Evolutionary conservation across 2,113 vertebrate species (phyloP), one percentile per base, ranked within the genome.

Genomic region (Oxyura jamaicensis): DNA sequence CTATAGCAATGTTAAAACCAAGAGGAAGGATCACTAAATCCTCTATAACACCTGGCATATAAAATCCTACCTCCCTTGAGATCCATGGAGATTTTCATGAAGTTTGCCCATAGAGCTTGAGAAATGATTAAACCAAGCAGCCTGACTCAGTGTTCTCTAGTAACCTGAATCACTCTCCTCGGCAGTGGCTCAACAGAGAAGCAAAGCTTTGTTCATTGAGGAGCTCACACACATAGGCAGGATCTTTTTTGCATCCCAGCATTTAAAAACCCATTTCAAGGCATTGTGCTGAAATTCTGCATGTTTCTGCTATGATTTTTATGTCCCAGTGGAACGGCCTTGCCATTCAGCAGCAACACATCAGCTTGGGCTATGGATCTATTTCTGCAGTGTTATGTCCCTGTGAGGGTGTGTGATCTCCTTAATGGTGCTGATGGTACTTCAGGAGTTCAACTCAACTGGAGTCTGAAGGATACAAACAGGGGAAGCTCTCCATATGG

Each of bases 21-120:
- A 93, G 55, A 77, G 41, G 15, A 82, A 73, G 15, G 59, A 83
- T 89, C 66, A 76, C 62, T 69, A 95, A 95, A 87, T 69, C 78
- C 44, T 85, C 41, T 92, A 20, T 41, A 73, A 50, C 36, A 71
- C 33, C 33, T 41, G 56, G 28, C 28, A 63, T 50, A 79, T 39
- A 85, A 94, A 92, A 71, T 58, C 25, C 63, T 80, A 83, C 33
- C n/a, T 85, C n/a, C 17, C n/a, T 82, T 18, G 79, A 90, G 93
- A 94, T 71, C 63, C 55, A 62, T 28, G 69, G 69, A 50, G 60
- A 46, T 88, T 53, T 75, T 76, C 48, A 59, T 13, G 41, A 39
- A 91, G 46, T 59, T 88, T 93, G 68, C 73, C 48, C 9, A 1
- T 33, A 68, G 29, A 71, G 16, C 29, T 55, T 88, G 58, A 87